A percentile compares a stretch with the other conserved stretches of the same genome.
phyloP scores from a whole-genome alignment of 1,140 invertebrate species.

The Pygmarrhopalites habei region DNA sequence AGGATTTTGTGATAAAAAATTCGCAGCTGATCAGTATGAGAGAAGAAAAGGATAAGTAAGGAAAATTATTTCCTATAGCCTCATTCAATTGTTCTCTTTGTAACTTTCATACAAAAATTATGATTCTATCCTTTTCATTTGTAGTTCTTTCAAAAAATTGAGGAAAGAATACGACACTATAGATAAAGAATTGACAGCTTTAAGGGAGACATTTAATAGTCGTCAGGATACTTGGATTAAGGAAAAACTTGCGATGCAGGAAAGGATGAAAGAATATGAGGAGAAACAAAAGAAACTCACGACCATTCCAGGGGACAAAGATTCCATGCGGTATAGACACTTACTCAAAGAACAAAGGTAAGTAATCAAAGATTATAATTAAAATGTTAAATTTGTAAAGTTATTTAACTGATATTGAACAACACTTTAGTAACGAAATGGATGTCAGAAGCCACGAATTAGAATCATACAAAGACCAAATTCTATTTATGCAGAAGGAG shows the following conservation, averaged over 20 bases:
- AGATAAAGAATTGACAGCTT: slow-evolving; percentile 57
- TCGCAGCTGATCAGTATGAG: slow-evolving; percentile 50
- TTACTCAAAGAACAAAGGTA: slow-evolving; percentile 66
- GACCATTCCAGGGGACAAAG: slow-evolving; percentile 39
- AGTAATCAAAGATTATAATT: too few relatives aligned
- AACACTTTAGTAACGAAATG: slow-evolving; percentile 62
- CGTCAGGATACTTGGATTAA: slow-evolving; percentile 64
- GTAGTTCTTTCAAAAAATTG: slow-evolving; percentile 25
- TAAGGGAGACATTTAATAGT: slow-evolving; percentile 59
- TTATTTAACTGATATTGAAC: too few relatives aligned
- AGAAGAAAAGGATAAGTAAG: slow-evolving; percentile 53
- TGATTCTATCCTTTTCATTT: background rate
- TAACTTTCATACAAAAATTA: background rate
- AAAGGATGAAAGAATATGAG: slow-evolving; percentile 59
- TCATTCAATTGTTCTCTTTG: too few relatives aligned
- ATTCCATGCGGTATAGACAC: slow-evolving; percentile 52
- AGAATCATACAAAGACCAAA: slow-evolving; percentile 60
- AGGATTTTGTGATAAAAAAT: slow-evolving; percentile 39
- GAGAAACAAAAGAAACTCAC: slow-evolving; percentile 48
- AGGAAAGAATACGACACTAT: slow-evolving; percentile 54
- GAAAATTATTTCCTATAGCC: too few relatives aligned
- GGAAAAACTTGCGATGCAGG: slow-evolving; percentile 64
- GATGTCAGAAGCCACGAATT: slow-evolving; percentile 64
- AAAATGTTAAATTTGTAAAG: too few relatives aligned
- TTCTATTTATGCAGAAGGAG: slow-evolving; percentile 58